phyloP scores from a whole-genome alignment of 2,888 invertebrate genomes.

The Coleophora deauratella region DNA sequence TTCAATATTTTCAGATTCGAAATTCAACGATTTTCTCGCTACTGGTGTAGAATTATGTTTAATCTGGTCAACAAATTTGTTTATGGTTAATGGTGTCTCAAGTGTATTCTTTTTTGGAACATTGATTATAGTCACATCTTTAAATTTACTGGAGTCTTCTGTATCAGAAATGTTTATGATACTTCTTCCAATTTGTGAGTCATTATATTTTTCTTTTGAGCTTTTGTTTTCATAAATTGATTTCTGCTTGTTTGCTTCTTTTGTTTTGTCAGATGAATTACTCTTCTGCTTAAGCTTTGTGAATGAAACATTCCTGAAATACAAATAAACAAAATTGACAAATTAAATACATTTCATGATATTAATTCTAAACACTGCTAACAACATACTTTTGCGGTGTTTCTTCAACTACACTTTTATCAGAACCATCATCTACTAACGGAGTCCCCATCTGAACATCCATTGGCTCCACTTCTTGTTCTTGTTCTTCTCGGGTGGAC shows the following conservation, averaged over 20 bases:
- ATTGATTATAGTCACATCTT: slow-evolving; percentile 32
- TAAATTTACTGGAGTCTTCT: slow-evolving; percentile 26
- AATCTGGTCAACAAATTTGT: slow-evolving; percentile 50
- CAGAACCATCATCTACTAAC: slow-evolving; percentile 39
- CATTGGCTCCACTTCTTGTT: slow-evolving; percentile 11
- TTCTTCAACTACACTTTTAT: slow-evolving; percentile 59
- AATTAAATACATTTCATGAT: neutral
- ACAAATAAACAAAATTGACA: slow-evolving; percentile 1
- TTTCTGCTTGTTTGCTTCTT: slow-evolving; percentile 22
- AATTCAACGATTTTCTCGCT: slow-evolving; percentile 54
- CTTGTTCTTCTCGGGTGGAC: slow-evolving; percentile 14
- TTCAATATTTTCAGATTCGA: slow-evolving; percentile 28
- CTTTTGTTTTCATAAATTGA: slow-evolving; percentile 11
- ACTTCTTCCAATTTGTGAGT: slow-evolving; percentile 21
- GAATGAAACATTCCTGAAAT: slow-evolving; percentile 38
- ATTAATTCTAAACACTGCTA: neutral
- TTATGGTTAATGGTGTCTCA: slow-evolving; percentile 52
- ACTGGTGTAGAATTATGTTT: slow-evolving; percentile 58
- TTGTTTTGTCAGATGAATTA: slow-evolving; percentile 18
- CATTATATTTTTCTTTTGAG: neutral
- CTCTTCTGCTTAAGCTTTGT: slow-evolving; percentile 31
- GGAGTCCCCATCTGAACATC: slow-evolving; percentile 22
- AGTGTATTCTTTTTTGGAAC: slow-evolving; percentile 22
- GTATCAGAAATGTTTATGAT: slow-evolving; percentile 40
- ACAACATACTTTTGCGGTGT: slow-evolving; percentile 63